Evolutionary conservation across 2,113 vertebrate species (phyloP).

Genomic region (Carlito syrichta): DNA sequence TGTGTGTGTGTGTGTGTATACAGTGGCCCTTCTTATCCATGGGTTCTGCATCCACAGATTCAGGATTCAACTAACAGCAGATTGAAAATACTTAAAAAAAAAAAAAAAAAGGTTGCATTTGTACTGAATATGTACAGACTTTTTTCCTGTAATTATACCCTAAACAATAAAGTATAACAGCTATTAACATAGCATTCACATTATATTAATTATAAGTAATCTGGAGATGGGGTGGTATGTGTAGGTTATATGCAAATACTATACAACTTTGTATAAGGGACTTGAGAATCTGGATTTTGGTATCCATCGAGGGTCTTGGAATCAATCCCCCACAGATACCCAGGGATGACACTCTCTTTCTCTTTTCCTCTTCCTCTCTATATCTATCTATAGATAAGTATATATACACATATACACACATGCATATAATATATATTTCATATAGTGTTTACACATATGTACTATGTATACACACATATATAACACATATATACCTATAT

Average conservation of each 20-base stretch:
- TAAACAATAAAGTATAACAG: background rate
- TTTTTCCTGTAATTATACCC: background rate
- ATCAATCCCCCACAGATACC: background rate
- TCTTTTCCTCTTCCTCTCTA: too few species aligned
- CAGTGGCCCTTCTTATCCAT: background rate
- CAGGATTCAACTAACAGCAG: background rate
- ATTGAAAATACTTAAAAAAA: background rate
- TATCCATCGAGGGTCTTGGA: background rate
- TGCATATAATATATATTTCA: too few species aligned
- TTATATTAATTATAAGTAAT: background rate
- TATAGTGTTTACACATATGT: too few species aligned
- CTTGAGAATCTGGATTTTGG: background rate
- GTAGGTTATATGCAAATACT: background rate
- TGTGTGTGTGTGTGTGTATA: background rate
- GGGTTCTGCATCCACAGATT: background rate
- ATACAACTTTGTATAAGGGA: background rate
- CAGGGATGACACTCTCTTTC: too few species aligned
- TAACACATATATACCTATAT: too few species aligned
- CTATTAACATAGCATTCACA: background rate
- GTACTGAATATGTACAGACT: background rate
- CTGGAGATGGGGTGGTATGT: background rate
- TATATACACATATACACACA: background rate
- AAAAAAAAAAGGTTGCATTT: background rate
- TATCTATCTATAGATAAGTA: background rate
- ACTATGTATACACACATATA: background rate